A percentile compares a stretch with the other conserved stretches of the same genome.
Evolutionary conservation across 2,888 invertebrate species (phyloP).

Genomic region (Harpalus rubripes): DNA sequence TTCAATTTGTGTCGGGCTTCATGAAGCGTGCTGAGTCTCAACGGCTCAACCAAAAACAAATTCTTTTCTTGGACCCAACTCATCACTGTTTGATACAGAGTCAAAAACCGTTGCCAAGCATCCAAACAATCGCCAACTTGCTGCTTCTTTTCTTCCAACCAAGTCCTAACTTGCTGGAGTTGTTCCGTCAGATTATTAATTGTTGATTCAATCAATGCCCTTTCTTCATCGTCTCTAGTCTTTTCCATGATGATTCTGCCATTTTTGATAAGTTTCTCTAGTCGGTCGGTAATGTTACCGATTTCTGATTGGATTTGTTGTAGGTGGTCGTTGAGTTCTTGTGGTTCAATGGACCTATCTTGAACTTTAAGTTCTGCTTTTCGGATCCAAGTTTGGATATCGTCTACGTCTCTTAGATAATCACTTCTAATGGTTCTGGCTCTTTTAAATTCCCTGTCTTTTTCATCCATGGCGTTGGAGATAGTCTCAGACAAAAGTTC

Average conservation of each 20-base stretch:
- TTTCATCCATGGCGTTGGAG: conserved; percentile 90
- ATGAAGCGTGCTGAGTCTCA: conserved; percentile 87
- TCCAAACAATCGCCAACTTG: conserved; percentile 92
- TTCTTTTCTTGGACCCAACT: conserved; percentile 91
- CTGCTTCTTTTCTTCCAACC: conserved; percentile 90
- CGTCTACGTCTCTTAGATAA: conserved; percentile 88
- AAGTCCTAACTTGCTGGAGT: conserved; percentile 86
- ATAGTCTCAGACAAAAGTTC: conserved; percentile 90
- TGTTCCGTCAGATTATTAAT: conserved; percentile 88
- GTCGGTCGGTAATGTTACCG: conserved; percentile 84
- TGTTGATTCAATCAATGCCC: conserved; percentile 86
- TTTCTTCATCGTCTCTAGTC: conserved; percentile 88
- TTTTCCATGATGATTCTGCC: conserved; percentile 89
- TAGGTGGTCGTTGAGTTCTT: conserved; percentile 87
- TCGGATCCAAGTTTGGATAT: conserved; percentile 90
- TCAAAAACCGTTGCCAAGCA: conserved; percentile 92
- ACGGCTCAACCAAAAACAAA: conserved; percentile 87
- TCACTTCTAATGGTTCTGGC: conserved; percentile 90
- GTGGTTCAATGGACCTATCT: conserved; percentile 89
- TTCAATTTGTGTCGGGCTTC: conserved; percentile 92
- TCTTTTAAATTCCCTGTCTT: conserved; percentile 91
- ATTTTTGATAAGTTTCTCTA: conserved; percentile 88
- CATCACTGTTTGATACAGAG: conserved; percentile 89
- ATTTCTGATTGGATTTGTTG: conserved; percentile 88
- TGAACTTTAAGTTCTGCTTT: conserved; percentile 90